Conservation (phyloP, 1,140 invertebrate species). For the Steinernema feltiae region DNA sequence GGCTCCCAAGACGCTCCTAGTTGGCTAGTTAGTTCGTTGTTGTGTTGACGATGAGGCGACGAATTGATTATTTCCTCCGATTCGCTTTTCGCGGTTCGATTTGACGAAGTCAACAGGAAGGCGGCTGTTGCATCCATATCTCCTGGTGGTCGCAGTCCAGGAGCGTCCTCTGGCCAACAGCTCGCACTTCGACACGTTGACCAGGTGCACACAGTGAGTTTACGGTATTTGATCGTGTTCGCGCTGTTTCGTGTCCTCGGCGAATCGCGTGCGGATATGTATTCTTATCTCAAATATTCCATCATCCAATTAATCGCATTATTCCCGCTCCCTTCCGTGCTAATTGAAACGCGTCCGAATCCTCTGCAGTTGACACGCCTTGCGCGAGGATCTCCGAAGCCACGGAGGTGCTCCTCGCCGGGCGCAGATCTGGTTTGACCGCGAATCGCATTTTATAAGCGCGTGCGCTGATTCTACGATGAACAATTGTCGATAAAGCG, state of each 20-base stretch:
- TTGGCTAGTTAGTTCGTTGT: neutral
- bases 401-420: neutral
- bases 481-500: neutral
- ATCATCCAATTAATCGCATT: conserved; percentile 1
- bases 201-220: too few species aligned
- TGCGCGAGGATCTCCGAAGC: neutral
- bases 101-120: neutral
- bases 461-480: neutral
- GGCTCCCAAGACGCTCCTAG: neutral
- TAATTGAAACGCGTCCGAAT: neutral
- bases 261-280: neutral
- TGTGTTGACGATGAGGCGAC: neutral
- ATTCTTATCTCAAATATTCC: neutral
- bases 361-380: neutral
- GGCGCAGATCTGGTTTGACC: neutral
- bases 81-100: neutral
- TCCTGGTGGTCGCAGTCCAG: too few species aligned
- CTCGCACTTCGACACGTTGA: neutral
- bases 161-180: neutral
- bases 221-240: too few species aligned
- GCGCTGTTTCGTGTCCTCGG: neutral
- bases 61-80: conserved; percentile 11
- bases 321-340: neutral
- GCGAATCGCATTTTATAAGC: neutral
- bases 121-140: neutral